These are phyloP conservation scores for Patella ulyssiponensis DNA, from an alignment of 2,888 invertebrate species.

Conservation along the genomic window DNA sequence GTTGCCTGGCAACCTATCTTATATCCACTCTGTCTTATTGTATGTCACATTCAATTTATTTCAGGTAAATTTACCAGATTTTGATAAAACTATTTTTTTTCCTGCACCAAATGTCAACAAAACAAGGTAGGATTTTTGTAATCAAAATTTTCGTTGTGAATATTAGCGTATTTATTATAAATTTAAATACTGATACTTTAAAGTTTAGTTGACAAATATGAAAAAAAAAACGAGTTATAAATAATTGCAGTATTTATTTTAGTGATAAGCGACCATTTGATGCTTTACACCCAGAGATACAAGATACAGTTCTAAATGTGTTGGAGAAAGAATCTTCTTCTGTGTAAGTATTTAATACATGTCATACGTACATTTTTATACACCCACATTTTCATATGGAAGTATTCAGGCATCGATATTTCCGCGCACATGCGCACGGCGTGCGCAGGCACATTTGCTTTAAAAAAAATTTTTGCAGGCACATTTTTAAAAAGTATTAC, in stretches of 20 bases:
- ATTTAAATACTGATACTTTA: background rate
- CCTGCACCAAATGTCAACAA: constrained; percentile 58
- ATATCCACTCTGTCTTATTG: too few species aligned
- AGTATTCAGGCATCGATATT: too few species aligned
- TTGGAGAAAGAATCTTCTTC: constrained; percentile 68
- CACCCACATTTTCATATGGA: too few species aligned
- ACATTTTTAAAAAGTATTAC: too few species aligned
- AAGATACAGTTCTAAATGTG: constrained; percentile 65
- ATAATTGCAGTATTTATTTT: too few species aligned
- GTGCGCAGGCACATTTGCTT: too few species aligned
- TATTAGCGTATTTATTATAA: background rate
- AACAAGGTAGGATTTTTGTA: constrained; percentile 33
- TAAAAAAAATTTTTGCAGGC: too few species aligned
- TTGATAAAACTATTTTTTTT: constrained; percentile 78
- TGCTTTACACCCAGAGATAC: constrained; percentile 65
- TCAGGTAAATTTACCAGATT: constrained; percentile 77
- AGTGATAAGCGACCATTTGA: constrained; percentile 46
- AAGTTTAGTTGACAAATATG: background rate
- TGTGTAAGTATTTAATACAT: constrained; percentile 49
- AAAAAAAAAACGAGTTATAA: background rate
- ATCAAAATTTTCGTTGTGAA: constrained; percentile 6
- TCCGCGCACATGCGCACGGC: too few species aligned
- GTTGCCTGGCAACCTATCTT: too few species aligned
- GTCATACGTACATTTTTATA: background rate
- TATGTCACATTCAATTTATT: constrained; percentile 23